Base-by-base conservation (phyloP, 2,888 invertebrate genomes). In the Dynastes tityus region DNA sequence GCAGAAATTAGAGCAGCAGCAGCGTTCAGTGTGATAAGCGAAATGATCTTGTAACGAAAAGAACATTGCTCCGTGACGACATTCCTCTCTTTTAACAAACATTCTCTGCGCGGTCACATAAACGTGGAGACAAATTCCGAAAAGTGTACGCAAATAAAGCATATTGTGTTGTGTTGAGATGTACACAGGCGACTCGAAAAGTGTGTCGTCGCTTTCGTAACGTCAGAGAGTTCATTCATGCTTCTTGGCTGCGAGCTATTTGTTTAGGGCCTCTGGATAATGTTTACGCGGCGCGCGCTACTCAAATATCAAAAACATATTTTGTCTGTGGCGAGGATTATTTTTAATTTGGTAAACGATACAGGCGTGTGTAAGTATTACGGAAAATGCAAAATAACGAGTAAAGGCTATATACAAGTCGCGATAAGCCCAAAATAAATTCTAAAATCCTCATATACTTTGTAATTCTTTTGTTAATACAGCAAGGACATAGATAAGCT, bases 191-290 rank as follows among this genome's bases (percentile, higher is more conserved):
- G 16, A 16, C 55, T 16, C 55, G 55, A 55, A 68, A 68, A 68
- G 68, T 68, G 51, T 68, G 68, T 68, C 68, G 68, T 40, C 29
- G 49, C 51, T 68, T 49, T 68, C 68, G 68, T 53, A 68, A 68
- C 29, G 51, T 13, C 68, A 27, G 13, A 68, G 29, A 68, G 51
- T 68, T 68, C 68, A 68, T 68, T 68, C 68, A 68, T 68, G 51
- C 68, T 51, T 68, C 68, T 51, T 22, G 68, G 65, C 65, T 13
- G 51, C 51, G 51, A 51, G 68, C 49, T 68, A 68, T 68, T 68
- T 68, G 68, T 68, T 68, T 68, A 68, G 68, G 67, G 49, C 67
- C 67, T n/a, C 67, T 67, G 68, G 68, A 68, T 51, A n/a, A 29
- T 68, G 68, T 68, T 68, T 68, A 27, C 51, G 68, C 9, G 29